These are phyloP conservation scores for Drosophila sulfurigaster DNA, from an alignment of 1,140 invertebrate species.

Conservation along the genomic window DNA sequence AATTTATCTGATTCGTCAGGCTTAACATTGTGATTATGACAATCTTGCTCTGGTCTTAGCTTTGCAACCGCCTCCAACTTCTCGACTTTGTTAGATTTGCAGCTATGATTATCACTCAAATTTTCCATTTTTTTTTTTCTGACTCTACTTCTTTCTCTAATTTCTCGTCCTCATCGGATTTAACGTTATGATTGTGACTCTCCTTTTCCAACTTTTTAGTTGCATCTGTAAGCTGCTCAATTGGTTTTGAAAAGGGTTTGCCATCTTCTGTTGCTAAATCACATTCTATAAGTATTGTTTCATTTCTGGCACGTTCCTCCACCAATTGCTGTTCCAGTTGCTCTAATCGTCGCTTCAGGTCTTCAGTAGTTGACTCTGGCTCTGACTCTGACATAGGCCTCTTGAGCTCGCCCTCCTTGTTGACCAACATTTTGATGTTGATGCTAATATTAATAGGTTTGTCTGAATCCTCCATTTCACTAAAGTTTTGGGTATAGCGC, in stretches of 20 bases:
- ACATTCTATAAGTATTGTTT: constrained; percentile 14
- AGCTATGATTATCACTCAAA: background rate
- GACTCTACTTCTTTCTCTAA: constrained; percentile 25
- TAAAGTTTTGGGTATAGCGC: constrained; percentile 69
- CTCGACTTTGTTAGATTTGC: background rate
- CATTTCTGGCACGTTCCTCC: constrained; percentile 65
- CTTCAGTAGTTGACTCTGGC: constrained; percentile 57
- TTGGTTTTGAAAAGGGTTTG: background rate
- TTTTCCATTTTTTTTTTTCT: background rate
- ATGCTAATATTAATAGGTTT: constrained; percentile 83
- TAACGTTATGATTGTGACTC: constrained; percentile 36
- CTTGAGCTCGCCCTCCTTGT: constrained; percentile 61
- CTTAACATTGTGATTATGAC: constrained; percentile 59
- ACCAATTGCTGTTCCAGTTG: constrained; percentile 63
- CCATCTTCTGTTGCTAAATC: background rate
- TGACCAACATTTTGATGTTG: constrained; percentile 79
- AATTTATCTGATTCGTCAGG: constrained; percentile 50
- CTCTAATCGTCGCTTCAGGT: constrained; percentile 62
- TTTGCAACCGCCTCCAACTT: constrained; percentile 16
- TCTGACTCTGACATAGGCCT: constrained; percentile 14
- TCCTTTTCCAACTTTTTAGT: constrained; percentile 4
- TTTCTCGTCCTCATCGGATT: constrained; percentile 53
- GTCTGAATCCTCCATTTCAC: constrained; percentile 70
- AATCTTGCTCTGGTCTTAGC: constrained; percentile 56
- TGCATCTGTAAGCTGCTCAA: background rate